Base-by-base conservation (phyloP, 2,888 invertebrate genomes). In the Eulithis testata region DNA sequence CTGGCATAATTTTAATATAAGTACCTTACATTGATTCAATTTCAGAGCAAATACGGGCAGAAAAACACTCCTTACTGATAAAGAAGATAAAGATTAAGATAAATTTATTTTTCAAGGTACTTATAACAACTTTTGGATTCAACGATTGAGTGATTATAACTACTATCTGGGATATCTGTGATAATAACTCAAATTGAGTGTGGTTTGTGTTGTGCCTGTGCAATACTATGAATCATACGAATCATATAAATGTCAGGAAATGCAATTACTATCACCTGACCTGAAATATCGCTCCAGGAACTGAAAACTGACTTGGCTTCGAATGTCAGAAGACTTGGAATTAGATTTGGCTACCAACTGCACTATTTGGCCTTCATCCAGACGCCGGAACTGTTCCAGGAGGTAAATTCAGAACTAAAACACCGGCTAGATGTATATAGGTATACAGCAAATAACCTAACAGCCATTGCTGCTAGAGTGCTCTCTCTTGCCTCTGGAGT, bases 321-420 rank as follows among this genome's bases (percentile, higher is more conserved):
- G n/a, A 59, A 36, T 44, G 9, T 51, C 50, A 43, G 49, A 21
- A 21, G 21, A 21, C 21, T 60, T 61, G 14, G 63, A 63, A 60
- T 63, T 61, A 67, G 57, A 67, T 61, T 67, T 67, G 67, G 67
- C 67, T 63, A 61, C 53, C 50, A 58, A 53, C 66, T 63, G 65
- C 69, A 63, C 47, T 59, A 63, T 69, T 66, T 69, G 69, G 69
- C 66, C 66, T 59, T 55, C 61, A 63, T 69, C 69, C 66, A 69
- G 69, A 21, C 63, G 59, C 58, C 55, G 51, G 51, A 55, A 60
- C 57, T 11, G 53, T 67, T 67, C 67, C 67, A 67, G 67, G 49
- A 45, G 45, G 31, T 44, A 60, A 50, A 63, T 63, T 64, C 49
- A 60, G 59, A 63, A 54, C 58, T 66, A 55, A 56, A 53, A 52